These are phyloP conservation scores for Urophycis tenuis DNA, from an alignment of 2,797 vertebrate species.

Conservation along the genomic window DNA sequence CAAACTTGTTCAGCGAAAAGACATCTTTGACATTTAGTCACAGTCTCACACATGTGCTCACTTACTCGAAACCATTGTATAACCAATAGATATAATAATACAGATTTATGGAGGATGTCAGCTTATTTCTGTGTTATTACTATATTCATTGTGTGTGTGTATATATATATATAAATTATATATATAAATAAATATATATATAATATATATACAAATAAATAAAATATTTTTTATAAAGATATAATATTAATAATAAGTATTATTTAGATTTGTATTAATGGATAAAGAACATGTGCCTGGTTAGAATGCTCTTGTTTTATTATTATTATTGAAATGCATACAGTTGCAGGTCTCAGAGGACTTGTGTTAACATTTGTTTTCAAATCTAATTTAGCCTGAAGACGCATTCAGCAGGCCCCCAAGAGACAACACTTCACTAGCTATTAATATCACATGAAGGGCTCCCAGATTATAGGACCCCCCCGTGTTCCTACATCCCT, in stretches of 20 bases:
- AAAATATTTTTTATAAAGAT: no score
- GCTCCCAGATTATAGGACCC: background rate
- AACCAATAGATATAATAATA: no score
- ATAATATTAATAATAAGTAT: background rate
- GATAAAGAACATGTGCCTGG: background rate
- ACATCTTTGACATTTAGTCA: no score
- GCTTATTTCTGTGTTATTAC: no score
- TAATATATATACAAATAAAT: no score
- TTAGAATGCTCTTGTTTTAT: background rate
- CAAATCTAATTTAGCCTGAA: slow-evolving; percentile 16
- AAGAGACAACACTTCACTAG: background rate
- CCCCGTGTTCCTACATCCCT: background rate
- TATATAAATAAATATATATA: no score
- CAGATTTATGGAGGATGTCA: no score
- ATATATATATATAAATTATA: no score
- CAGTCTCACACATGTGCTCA: no score
- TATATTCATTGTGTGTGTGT: no score
- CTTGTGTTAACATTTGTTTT: slow-evolving; percentile 11
- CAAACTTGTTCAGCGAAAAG: no score
- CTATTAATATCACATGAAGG: slow-evolving; percentile 10
- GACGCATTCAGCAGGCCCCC: background rate
- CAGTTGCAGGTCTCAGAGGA: background rate
- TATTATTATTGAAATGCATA: background rate
- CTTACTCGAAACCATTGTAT: no score
- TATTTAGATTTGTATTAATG: background rate